Conservation (phyloP, 2,888 invertebrate genomes). For the Lathronympha strigana region DNA sequence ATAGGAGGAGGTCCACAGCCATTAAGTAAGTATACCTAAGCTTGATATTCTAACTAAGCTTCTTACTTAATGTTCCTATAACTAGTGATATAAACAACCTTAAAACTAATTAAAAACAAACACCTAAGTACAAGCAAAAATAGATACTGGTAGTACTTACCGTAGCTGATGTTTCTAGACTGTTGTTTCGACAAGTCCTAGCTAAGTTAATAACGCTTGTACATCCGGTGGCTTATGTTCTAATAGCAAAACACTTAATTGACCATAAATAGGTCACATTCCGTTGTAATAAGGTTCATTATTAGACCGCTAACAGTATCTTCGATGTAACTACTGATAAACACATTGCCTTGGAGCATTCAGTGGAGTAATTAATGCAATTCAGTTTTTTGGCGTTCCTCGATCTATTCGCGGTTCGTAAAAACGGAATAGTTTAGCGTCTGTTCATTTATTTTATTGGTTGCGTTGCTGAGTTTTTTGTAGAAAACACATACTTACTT, state of each 20-base stretch:
- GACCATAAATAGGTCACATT: neutral
- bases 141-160: neutral
- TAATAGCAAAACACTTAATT: neutral
- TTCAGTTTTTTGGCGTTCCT: slow-evolving; percentile 55
- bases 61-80: neutral
- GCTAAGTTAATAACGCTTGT: slow-evolving; percentile 25
- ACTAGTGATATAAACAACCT: neutral
- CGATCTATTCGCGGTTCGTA: slow-evolving; percentile 60
- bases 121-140: neutral
- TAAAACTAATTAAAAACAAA: neutral
- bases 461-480: neutral
- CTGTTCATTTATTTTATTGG: neutral
- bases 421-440: slow-evolving; percentile 4
- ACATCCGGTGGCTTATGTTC: slow-evolving; percentile 26
- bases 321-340: slow-evolving; percentile 43
- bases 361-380: slow-evolving; percentile 60
- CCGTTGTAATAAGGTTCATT: neutral
- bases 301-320: neutral
- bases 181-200: slow-evolving; percentile 14
- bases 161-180: slow-evolving; percentile 8
- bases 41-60: too few relatives aligned
- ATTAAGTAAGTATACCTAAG: too few relatives aligned
- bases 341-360: slow-evolving; percentile 62
- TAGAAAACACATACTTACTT: neutral
- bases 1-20: too few relatives aligned